Base-by-base conservation (phyloP, 1,140 invertebrate species). In the Papilio machaon region DNA sequence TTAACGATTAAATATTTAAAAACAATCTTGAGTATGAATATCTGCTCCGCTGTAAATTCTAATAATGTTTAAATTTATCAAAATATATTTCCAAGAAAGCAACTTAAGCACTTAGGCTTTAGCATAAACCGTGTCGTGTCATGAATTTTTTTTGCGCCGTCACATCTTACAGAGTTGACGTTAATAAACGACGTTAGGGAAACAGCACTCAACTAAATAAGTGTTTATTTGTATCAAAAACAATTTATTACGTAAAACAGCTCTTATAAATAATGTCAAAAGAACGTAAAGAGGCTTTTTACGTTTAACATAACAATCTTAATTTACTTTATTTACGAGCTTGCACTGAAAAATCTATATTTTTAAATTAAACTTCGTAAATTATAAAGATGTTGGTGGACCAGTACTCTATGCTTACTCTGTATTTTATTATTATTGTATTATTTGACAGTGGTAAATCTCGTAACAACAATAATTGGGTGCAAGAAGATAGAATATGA, bases 191-290 rank as follows among this genome's bases (percentile, higher is more conserved):
- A 70, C 30, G 64, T 70, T 70, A 38, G 30, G 7, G 30, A 17
- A 70, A 70, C 30, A 70, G 64, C 64, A 70, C 64, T 70, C 30
- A 70, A 70, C 64, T 70, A 70, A 70, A 70, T 70, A 70, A 70
- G 64, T 35, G 64, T 70, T 35, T 70, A 38, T 70, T 70, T 70
- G 13, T 70, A 35, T 70, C 64, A 35, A 70, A 70, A 70, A 70
- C 64, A 70, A 70, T 70, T 70, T 70, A 38, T 70, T 70, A 70
- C 13, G 11, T 35, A 70, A 38, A 70, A 70, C 30, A 38, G 64
- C 64, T 70, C 19, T 11, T 54, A 30, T 10, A 30, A 30, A 23
- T 23, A 11, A 23, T 64, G 30, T 30, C 60, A 64, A 64, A 64
- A 30, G 19, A 13, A 11, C 60, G 2, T 23, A 19, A n/a, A 60